A percentile compares a stretch with the other conserved stretches of the same genome.
Conservation (phyloP, 1,140 invertebrate species). For the Steinernema feltiae region DNA sequence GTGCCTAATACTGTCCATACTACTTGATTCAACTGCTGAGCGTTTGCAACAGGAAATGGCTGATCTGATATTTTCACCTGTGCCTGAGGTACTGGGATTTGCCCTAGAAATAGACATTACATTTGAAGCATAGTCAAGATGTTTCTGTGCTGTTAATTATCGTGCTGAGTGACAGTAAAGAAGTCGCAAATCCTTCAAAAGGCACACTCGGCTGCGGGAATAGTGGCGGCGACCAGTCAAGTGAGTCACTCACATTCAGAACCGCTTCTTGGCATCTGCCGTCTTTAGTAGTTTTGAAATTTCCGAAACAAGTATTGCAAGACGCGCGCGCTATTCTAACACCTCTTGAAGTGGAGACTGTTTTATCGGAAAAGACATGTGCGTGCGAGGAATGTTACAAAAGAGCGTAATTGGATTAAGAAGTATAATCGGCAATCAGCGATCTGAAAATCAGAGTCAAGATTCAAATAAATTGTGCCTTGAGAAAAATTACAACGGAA, state of each 20-base stretch:
- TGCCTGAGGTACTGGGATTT: constrained; percentile 20
- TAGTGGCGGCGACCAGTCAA: neutral
- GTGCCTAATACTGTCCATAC: constrained; percentile 54
- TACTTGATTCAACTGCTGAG: constrained; percentile 51
- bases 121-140: neutral
- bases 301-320: neutral
- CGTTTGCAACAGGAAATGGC: constrained; percentile 52
- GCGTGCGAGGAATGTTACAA: constrained; percentile 8
- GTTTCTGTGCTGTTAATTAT: neutral
- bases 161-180: neutral
- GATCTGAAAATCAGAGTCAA: neutral
- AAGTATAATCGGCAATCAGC: neutral
- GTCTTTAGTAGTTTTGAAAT: neutral
- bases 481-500: neutral
- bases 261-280: neutral
- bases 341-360: neutral
- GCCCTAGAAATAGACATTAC: neutral
- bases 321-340: neutral
- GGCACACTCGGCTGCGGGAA: no score
- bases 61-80: constrained; percentile 55
- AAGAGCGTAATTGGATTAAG: neutral
- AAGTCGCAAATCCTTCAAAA: neutral
- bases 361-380: neutral
- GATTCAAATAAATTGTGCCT: neutral
- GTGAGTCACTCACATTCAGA: neutral